phyloP scores from a whole-genome alignment of 1,140 invertebrate genomes.

The Pseudomyrmex flavicornis region DNA sequence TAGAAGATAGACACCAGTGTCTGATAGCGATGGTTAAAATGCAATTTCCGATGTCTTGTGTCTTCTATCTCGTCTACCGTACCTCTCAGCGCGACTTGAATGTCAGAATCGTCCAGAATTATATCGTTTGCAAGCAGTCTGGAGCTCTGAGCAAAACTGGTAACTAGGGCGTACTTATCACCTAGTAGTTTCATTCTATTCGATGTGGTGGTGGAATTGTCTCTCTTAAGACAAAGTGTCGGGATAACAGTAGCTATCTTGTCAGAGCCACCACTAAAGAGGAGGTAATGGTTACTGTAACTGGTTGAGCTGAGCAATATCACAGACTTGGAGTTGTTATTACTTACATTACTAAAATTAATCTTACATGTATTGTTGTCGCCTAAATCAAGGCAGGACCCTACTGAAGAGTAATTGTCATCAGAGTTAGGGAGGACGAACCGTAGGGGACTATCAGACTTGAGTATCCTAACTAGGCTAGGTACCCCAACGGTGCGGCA shows the following conservation, averaged over 20 bases:
- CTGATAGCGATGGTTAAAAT: slow-evolving; percentile 45
- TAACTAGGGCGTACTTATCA: slow-evolving; percentile 72
- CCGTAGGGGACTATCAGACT: slow-evolving; percentile 85
- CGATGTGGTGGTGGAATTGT: slow-evolving; percentile 61
- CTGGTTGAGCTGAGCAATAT: slow-evolving; percentile 86
- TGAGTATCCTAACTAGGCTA: slow-evolving; percentile 86
- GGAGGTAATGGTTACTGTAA: slow-evolving; percentile 83
- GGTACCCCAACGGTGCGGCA: slow-evolving; percentile 83
- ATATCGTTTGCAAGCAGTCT: slow-evolving; percentile 56
- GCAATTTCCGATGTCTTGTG: slow-evolving; percentile 39
- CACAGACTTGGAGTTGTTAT: slow-evolving; percentile 85
- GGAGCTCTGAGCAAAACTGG: slow-evolving; percentile 68
- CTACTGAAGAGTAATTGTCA: slow-evolving; percentile 85
- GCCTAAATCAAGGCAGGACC: slow-evolving; percentile 83
- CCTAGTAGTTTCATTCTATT: slow-evolving; percentile 71
- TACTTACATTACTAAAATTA: slow-evolving; percentile 85
- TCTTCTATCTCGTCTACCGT: slow-evolving; percentile 28
- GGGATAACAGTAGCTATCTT: slow-evolving; percentile 65
- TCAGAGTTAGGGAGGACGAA: slow-evolving; percentile 81
- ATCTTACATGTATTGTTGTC: slow-evolving; percentile 85
- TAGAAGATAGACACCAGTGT: slow-evolving; percentile 60
- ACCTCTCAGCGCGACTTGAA: slow-evolving; percentile 43
- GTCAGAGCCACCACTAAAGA: slow-evolving; percentile 73
- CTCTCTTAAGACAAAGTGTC: slow-evolving; percentile 70
- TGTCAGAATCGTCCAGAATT: slow-evolving; percentile 44